These are phyloP conservation scores for Pseudoatta argentina DNA, from an alignment of 1,140 invertebrate species.

Conservation along the genomic window DNA sequence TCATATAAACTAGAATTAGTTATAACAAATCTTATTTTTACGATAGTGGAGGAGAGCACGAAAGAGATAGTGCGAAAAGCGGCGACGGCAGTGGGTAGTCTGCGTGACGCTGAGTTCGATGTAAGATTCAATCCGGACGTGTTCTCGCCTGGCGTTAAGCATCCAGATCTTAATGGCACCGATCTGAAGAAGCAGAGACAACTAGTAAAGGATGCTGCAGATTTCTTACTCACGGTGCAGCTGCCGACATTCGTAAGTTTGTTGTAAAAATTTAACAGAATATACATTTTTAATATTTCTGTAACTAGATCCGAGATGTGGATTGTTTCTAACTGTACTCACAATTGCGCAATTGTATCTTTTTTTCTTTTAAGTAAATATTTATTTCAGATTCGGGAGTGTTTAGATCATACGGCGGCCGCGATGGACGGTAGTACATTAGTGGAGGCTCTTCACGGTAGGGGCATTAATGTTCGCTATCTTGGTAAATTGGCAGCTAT, in stretches of 20 bases:
- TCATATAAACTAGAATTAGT: background rate
- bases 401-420: conserved; percentile 95
- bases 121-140: conserved; percentile 99
- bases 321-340: background rate
- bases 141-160: conserved; percentile 96
- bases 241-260: conserved; percentile 96
- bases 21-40: conserved; percentile 7
- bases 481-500: conserved; percentile 95
- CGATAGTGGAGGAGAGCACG: conserved; percentile 93
- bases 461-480: conserved; percentile 99
- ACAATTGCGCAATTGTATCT: background rate
- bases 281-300: background rate
- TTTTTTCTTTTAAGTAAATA: conserved; percentile 21
- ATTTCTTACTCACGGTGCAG: conserved; percentile 96
- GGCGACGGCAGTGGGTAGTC: conserved; percentile 95
- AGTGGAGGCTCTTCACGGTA: conserved; percentile 96
- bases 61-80: conserved; percentile 96
- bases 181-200: conserved; percentile 93
- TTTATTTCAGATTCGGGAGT: conserved; percentile 93
- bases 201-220: conserved; percentile 97
- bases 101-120: conserved; percentile 98
- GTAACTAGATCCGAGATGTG: background rate
- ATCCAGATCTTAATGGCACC: conserved; percentile 90
- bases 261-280: background rate
- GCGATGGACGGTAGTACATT: conserved; percentile 98